These are phyloP conservation scores for Galago senegalensis DNA, from an alignment of 2,797 vertebrate species.

Conservation along the genomic window DNA sequence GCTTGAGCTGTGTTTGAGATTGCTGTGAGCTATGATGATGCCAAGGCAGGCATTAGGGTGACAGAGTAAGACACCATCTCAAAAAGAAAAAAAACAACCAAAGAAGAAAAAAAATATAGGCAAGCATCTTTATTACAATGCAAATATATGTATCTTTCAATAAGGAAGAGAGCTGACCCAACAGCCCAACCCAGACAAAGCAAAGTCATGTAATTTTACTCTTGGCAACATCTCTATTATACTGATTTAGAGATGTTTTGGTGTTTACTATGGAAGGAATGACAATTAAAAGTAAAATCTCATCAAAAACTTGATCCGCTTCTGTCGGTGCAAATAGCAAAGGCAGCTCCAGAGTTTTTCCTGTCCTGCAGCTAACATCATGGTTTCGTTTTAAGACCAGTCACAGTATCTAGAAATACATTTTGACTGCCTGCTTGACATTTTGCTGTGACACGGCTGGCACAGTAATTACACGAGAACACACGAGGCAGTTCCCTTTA, in stretches of 20 bases:
- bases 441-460: background rate
- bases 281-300: slow-evolving; percentile 48
- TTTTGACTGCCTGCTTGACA: background rate
- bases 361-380: background rate
- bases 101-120: background rate
- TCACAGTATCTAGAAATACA: background rate
- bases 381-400: slow-evolving; percentile 42
- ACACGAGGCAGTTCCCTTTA: slow-evolving; percentile 7
- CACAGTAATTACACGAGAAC: background rate
- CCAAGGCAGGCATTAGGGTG: no score
- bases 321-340: background rate
- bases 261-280: slow-evolving; percentile 4
- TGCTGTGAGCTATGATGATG: no score
- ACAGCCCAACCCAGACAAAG: background rate
- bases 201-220: background rate
- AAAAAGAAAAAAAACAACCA: no score
- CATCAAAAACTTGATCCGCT: background rate
- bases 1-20: no score
- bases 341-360: background rate
- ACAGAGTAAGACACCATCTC: no score
- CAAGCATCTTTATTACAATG: background rate
- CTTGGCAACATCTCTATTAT: background rate
- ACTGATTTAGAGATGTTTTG: background rate
- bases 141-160: slow-evolving; percentile 38
- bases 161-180: background rate